Base-by-base conservation (phyloP, 1,140 invertebrate genomes). In the Batillaria attramentaria region DNA sequence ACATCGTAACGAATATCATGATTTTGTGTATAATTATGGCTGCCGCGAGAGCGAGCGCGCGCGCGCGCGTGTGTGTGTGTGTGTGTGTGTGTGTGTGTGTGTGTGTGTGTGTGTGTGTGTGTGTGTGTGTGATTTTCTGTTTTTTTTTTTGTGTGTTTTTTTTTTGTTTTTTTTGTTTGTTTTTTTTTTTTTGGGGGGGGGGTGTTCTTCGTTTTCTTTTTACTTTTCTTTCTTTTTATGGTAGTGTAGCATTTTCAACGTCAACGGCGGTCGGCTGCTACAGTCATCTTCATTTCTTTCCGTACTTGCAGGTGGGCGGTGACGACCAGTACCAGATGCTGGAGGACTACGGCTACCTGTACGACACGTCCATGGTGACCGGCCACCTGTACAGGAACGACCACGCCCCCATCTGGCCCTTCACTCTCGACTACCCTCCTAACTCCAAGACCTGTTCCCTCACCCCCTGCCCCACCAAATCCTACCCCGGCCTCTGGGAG, bases 261-360 rank as follows among this genome's bases (percentile, higher is more conserved):
- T n/a, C n/a, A n/a, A n/a, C n/a, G n/a, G n/a, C n/a, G n/a, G n/a
- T 5, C 77, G 28, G 81, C 77, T 24, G 75, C 80, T 41, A 65
- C 65, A 37, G 83, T 81, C 33, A 76, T 84, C 75, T 46, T 77
- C 16, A 72, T 77, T 13, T 80, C 83, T 33, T 83, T 83, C n/a
- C n/a, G n/a, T n/a, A n/a, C 78, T 62, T 83, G 20, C 77, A 85
- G 79, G 68, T 85, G 28, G 84, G 82, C n/a, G 84, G 83, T 4
- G 82, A 85, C 72, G 80, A 78, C 18, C 84, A 84, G 74, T 86
- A 80, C 96, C 97, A 82, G 97, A 98, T 92, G 93, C 96, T 87
- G 62, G 35, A 78, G 24, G 84, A 87, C 57, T 80, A 76, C 68
- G 69, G 74, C 31, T 87, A 74, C 74, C 41, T 50, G 8, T 87